Evolutionary conservation across 2,888 invertebrate genomes (phyloP), one percentile per base, ranked within the genome.

Genomic region (Lasioglossum zephyrum): DNA sequence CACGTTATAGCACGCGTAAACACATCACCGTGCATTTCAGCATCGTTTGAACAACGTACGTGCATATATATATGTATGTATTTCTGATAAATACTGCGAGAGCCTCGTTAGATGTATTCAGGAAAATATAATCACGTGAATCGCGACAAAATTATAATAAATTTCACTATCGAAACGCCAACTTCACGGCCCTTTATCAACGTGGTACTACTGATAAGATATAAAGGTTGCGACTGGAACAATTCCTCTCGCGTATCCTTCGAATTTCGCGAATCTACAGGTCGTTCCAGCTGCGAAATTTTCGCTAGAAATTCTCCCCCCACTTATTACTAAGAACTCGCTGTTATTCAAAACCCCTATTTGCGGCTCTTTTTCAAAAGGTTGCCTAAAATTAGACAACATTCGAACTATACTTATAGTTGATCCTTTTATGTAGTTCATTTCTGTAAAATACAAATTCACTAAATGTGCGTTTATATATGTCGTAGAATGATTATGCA

Each of bases 191-290:
- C 22, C 36, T 57, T 47, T 26, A 44, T 76, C 44, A 83, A 66
- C 13, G 83, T 85, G 83, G 83, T 72, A 83, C 63, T 73, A 83
- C 73, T 83, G 84, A 77, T 73, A 82, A 66, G 63, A 44, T 47
- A 53, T 47, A 76, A 75, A 70, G 47, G 16, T 16, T 73, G 49
- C 26, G 26, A 41, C 72, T 9, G 53, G n/a, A 44, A 26, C n/a
- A 36, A 36, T 36, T 44, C 36, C 26, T 53, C 26, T 26, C 4
- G 22, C 16, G 44, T 53, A 49, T 18, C 73, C 69, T 79, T 44
- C 26, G 44, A 63, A 36, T 69, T 77, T 77, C 22, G 47, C 36
- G 13, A 63, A 60, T 44, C 26, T 76, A 66, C 63, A 44, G 44
- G 63, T 2, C 31, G 22, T 47, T 22, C 18, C 44, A 44, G 4